Base-by-base conservation (phyloP, 2,797 vertebrate species). In the Hippocampus kuda region DNA sequence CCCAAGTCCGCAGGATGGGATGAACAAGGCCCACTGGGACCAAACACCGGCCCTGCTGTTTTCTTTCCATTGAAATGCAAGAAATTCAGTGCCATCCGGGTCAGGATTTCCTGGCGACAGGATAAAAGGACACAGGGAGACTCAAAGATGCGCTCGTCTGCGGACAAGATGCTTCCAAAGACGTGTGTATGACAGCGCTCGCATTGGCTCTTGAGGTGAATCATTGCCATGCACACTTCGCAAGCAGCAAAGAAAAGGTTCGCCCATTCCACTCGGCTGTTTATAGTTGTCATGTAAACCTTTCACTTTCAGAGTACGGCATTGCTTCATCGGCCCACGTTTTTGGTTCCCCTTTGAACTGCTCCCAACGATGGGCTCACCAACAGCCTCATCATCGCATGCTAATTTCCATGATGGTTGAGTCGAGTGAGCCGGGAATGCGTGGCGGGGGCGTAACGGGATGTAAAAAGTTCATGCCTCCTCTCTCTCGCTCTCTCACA, bases 351-450 rank as follows among this genome's bases (percentile, higher is more conserved):
- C 72, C 82, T 89, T 90, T 89, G 85, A 90, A 86, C 80, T 77
- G 63, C 56, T 53, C 77, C 22, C 74, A 81, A 90, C 87, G 88
- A 89, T 81, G 74, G 84, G 87, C 82, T 77, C 79, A 80, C 77
- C 78, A 68, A 71, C 66, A 2, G 78, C 86, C 87, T 91, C 85
- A 88, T 90, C 87, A 88, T 79, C 84, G 78, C 86, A 88, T 87
- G 87, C 86, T 90, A 86, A 89, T 91, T 90, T 89, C 84, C 87
- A 89, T 90, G 87, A 86, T 88, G 80, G 86, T 78, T 77, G 81
- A 91, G 90, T 88, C 88, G 90, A 88, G 75, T 68, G 79, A 85
- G 82, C 81, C 78, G 78, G 79, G 44, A 26, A 48, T 9, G 67
- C 83, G 75, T 86, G 80, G 83, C 66, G 66, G 81, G 85, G 80